Conservation (phyloP, 2,888 invertebrate genomes). For the Hyposoter didymator region DNA sequence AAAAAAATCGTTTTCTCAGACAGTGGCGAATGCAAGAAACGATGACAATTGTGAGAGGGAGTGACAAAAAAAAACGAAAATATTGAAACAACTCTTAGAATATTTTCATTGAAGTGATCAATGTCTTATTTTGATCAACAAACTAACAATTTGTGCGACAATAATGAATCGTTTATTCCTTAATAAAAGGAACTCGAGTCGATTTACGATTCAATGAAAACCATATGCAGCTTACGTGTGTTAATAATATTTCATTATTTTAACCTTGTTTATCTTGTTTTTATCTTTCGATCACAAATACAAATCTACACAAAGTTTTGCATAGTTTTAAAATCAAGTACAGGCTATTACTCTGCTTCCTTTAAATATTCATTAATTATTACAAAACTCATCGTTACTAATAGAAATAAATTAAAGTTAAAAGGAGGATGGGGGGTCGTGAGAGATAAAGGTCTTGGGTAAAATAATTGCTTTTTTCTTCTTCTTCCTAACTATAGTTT, state of each 20-base stretch:
- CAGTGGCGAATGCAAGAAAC: background rate
- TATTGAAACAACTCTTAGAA: slow-evolving; percentile 52
- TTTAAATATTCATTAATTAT: slow-evolving; percentile 69
- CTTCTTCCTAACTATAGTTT: slow-evolving; percentile 61
- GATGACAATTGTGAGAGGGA: background rate
- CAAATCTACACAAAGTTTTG: slow-evolving; percentile 50
- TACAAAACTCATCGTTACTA: slow-evolving; percentile 72
- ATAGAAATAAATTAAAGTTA: slow-evolving; percentile 70
- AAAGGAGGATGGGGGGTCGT: background rate
- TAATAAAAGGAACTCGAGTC: slow-evolving; percentile 77
- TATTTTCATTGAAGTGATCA: slow-evolving; percentile 72
- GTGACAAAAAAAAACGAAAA: background rate
- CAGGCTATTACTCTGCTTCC: slow-evolving; percentile 63
- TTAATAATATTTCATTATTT: slow-evolving; percentile 24
- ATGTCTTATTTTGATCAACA: slow-evolving; percentile 76
- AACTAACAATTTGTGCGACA: slow-evolving; percentile 47
- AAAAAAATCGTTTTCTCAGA: background rate
- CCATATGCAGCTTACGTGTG: slow-evolving; percentile 75
- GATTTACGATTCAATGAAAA: slow-evolving; percentile 75
- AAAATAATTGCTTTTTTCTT: background rate
- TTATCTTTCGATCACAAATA: background rate
- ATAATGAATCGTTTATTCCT: slow-evolving; percentile 65
- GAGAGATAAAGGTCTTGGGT: slow-evolving; percentile 19
- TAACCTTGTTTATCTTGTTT: background rate
- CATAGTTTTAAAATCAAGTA: slow-evolving; percentile 56